Base-by-base conservation (phyloP, 2,113 vertebrate species). In the Ursus arctos region DNA sequence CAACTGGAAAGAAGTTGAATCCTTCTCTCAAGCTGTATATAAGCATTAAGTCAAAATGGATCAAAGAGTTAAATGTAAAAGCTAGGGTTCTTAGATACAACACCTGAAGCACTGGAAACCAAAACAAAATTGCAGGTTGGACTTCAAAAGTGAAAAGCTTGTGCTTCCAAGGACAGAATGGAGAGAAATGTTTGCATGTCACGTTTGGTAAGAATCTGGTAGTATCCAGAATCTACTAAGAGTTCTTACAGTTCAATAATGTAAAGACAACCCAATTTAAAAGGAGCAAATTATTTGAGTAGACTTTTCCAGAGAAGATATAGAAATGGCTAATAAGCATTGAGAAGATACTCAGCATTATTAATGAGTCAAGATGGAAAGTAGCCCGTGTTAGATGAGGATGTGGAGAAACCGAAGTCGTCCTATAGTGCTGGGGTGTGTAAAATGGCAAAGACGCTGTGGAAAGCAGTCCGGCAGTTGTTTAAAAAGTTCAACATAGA, bases 381-480 rank as follows among this genome's bases (percentile, higher is more conserved):
- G 10, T 26, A n/a, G 13, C 16, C 5, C 13, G 31, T 49, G 47
- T 7, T 76, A 69, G 33, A 3, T 16, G 4, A 51, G 22, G 16
- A 3, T 12, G 24, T 63, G 67, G 90, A 33, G 90, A 76, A 5
- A 5, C 4, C 0, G 0, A 5, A 16, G 6, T 6, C 8, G 26
- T 18, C 28, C 0, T 4, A 8, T 0, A 21, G 15, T 18, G 33
- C 59, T 43, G 6, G 26, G n/a, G 61, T 24, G 0, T 2, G 12
- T 7, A 7, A 7, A 28, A 2, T 33, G 21, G 31, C 3, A 1
- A 2, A 22, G 49, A 43, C 26, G 10, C 85, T 10, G 14, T 11
- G 49, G 26, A 12, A 28, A 57, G 47, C 51, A 18, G 3, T 16
- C 16, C 12, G 13, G 47, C 76, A 10, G 40, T 36, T 82, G 28